phyloP scores from a whole-genome alignment of 2,888 invertebrate species.

The Tetragonisca angustula region DNA sequence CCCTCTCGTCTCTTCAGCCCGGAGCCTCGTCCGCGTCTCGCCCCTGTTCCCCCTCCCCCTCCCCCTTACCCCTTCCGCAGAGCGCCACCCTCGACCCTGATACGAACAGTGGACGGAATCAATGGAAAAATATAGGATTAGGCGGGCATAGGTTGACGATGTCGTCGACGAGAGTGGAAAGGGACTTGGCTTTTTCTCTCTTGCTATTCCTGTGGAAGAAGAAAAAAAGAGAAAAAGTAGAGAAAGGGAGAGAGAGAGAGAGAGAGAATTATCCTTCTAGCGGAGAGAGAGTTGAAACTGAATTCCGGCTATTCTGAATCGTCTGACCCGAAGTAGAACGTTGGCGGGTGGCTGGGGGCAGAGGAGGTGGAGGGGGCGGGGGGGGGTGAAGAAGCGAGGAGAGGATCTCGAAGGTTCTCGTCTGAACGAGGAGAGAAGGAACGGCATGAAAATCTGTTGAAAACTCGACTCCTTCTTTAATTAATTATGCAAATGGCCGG shows the following conservation, averaged over 20 bases:
- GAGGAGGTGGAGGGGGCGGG: not conserved
- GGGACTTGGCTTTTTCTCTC: not conserved
- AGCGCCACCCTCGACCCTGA: constrained; percentile 69
- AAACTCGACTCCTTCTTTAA: constrained; percentile 81
- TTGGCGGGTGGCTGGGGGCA: not conserved
- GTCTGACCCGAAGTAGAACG: constrained; percentile 19
- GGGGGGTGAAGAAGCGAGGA: not conserved
- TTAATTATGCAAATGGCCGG: constrained; percentile 82
- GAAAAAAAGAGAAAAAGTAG: not conserved
- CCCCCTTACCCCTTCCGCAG: constrained; percentile 81
- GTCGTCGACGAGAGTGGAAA: constrained; percentile 17
- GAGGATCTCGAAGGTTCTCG: constrained; percentile 58
- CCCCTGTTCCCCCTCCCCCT: constrained; percentile 76
- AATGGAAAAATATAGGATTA: constrained; percentile 82
- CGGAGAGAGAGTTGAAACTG: constrained; percentile 45
- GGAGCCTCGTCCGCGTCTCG: constrained; percentile 64
- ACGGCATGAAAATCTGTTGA: constrained; percentile 80
- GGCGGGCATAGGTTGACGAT: constrained; percentile 63
- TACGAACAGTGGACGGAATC: constrained; percentile 78
- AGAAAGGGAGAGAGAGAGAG: not conserved
- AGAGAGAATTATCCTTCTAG: not conserved
- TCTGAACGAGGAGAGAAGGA: constrained; percentile 59
- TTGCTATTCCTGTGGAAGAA: not conserved
- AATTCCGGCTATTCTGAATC: constrained; percentile 46
- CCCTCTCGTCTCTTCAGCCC: constrained; percentile 85